Conservation (phyloP, 1,140 invertebrate species). For the Orius insidiosus region DNA sequence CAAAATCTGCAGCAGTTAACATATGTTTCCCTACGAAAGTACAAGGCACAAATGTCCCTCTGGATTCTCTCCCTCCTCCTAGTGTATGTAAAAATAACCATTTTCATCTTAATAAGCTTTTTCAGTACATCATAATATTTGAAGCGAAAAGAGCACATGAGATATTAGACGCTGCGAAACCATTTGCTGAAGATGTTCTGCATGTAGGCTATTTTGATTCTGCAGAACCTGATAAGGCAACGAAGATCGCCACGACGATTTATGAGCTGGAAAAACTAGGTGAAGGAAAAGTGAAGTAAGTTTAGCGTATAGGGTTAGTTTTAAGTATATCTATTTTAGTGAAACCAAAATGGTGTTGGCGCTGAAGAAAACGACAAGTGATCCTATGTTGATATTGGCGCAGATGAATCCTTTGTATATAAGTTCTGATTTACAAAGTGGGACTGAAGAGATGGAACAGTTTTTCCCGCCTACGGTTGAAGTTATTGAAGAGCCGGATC, state of each 20-base stretch:
- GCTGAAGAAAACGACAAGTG: constrained; percentile 19
- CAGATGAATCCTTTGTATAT: constrained; percentile 21
- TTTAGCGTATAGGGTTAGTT: neutral
- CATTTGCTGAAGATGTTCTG: constrained; percentile 19
- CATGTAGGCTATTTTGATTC: constrained; percentile 20
- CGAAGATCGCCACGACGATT: constrained; percentile 15
- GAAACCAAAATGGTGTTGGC: constrained; percentile 20
- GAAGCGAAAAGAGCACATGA: constrained; percentile 19
- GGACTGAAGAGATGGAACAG: constrained; percentile 19
- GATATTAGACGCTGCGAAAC: constrained; percentile 17
- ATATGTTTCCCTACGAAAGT: constrained; percentile 17
- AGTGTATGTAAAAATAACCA: constrained; percentile 14
- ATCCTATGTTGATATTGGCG: constrained; percentile 21
- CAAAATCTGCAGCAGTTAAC: constrained; percentile 18
- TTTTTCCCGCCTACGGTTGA: constrained; percentile 19
- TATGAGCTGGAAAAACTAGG: constrained; percentile 18
- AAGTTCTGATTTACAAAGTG: constrained; percentile 19
- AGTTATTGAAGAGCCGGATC: constrained; percentile 11
- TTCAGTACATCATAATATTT: constrained; percentile 21
- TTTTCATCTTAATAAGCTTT: constrained; percentile 2
- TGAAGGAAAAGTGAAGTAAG: constrained; percentile 18
- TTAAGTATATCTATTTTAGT: constrained; percentile 15
- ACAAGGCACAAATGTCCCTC: constrained; percentile 7
- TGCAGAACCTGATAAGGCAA: constrained; percentile 18
- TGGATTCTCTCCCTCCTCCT: constrained; percentile 16